Evolutionary conservation across 2,113 vertebrate species (phyloP).

Genomic region (Nannobrachium achirus): DNA sequence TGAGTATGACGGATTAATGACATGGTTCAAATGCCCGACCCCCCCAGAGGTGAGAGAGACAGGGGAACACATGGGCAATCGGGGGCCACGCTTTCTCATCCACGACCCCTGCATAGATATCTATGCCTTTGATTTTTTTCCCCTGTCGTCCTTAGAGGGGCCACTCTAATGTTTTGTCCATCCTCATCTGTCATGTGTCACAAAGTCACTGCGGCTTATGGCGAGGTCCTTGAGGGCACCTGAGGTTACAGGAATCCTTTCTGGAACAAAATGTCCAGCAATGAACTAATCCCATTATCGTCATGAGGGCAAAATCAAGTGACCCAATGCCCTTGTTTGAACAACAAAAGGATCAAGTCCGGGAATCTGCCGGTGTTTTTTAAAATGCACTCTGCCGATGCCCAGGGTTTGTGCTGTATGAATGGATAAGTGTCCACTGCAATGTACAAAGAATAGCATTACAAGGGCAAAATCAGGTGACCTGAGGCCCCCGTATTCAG

Average conservation of each 20-base stretch:
- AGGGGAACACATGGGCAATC: slow-evolving; percentile 56
- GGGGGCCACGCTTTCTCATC: slow-evolving; percentile 36
- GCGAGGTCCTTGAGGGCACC: slow-evolving; percentile 22
- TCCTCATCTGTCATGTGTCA: slow-evolving; percentile 25
- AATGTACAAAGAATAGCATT: slow-evolving; percentile 27
- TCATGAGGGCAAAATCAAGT: slow-evolving; percentile 47
- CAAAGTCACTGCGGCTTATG: slow-evolving; percentile 12
- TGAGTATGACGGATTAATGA: slow-evolving; percentile 72
- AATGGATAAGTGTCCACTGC: slow-evolving; percentile 11
- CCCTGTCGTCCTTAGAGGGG: neutral
- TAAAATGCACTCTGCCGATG: slow-evolving; percentile 28
- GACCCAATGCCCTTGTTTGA: slow-evolving; percentile 55
- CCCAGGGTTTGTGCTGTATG: slow-evolving; percentile 4
- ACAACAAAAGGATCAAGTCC: slow-evolving; percentile 50
- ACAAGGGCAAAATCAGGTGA: slow-evolving; percentile 47
- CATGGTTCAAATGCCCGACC: slow-evolving; percentile 59
- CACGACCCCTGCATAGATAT: slow-evolving; percentile 15
- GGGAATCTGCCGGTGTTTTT: slow-evolving; percentile 8
- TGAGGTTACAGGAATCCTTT: slow-evolving; percentile 19
- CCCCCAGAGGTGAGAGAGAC: slow-evolving; percentile 23
- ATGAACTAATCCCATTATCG: slow-evolving; percentile 57
- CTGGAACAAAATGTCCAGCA: slow-evolving; percentile 36
- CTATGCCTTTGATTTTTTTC: slow-evolving; percentile 24
- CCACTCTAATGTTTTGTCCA: slow-evolving; percentile 19
- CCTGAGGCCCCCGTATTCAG: slow-evolving; percentile 51